Evolutionary conservation across 2,888 invertebrate genomes (phyloP).

Genomic region (Mayetiola destructor): DNA sequence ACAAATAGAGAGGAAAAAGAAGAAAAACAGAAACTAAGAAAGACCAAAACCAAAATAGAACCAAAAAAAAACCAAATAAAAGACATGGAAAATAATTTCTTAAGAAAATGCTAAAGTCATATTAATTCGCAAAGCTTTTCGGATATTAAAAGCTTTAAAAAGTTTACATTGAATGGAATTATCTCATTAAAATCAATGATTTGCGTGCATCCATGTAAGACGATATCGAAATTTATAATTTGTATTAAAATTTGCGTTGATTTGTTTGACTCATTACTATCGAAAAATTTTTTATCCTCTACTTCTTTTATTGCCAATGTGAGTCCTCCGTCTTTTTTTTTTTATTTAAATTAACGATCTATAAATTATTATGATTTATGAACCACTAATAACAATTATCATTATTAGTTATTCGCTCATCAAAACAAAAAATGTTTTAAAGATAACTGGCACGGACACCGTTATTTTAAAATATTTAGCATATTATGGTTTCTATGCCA

Average conservation of each 20-base stretch:
- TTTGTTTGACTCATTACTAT: constrained; percentile 5
- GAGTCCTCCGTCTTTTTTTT: too few relatives aligned
- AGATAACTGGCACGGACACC: too few relatives aligned
- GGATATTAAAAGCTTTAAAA: constrained; percentile 8
- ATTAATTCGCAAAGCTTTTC: not conserved
- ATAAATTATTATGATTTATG: too few relatives aligned
- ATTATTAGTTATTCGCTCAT: too few relatives aligned
- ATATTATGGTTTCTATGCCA: too few relatives aligned
- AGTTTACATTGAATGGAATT: constrained; percentile 7
- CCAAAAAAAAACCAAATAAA: not conserved
- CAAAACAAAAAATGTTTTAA: too few relatives aligned
- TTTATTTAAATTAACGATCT: too few relatives aligned
- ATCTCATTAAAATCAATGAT: not conserved
- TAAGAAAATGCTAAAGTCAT: not conserved
- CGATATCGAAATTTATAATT: not conserved
- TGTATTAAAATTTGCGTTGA: not conserved
- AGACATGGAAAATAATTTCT: too few relatives aligned
- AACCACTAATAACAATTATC: too few relatives aligned
- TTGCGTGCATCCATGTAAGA: not conserved
- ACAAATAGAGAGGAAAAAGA: not conserved
- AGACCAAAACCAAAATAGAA: not conserved
- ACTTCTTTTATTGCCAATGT: too few relatives aligned
- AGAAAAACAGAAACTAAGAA: not conserved
- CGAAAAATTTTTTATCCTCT: too few relatives aligned
- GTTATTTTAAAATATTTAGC: too few relatives aligned